These are phyloP conservation scores for Cnemophilus loriae DNA, from an alignment of 2,113 vertebrate species.

Conservation along the genomic window DNA sequence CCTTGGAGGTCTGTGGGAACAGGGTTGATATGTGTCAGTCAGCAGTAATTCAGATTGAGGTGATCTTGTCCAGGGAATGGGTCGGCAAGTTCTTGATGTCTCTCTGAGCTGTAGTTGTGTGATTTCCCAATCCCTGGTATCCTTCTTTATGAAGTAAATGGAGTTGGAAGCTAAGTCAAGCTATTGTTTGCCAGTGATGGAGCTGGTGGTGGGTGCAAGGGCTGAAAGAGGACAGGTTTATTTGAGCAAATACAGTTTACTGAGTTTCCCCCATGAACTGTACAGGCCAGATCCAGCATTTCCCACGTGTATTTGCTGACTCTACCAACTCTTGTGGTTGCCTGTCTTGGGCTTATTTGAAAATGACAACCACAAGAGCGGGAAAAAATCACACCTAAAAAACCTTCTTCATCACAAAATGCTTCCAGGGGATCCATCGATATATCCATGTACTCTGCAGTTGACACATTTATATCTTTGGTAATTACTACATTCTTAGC, in stretches of 20 bases:
- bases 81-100: rapidly evolving
- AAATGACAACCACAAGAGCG: not conserved
- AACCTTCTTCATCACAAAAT: not conserved
- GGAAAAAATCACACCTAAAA: not conserved
- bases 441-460: not conserved
- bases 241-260: not conserved
- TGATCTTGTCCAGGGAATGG: not conserved
- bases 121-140: not conserved
- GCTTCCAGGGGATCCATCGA: not conserved
- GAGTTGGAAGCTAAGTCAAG: not conserved
- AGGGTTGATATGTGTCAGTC: not conserved
- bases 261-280: not conserved
- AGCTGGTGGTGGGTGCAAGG: not conserved
- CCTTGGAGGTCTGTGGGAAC: not conserved
- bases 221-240: not conserved
- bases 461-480: not conserved
- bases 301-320: not conserved
- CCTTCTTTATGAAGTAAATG: not conserved
- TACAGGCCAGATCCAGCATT: not conserved
- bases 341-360: not conserved
- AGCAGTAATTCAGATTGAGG: not conserved
- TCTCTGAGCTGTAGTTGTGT: not conserved
- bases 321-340: not conserved
- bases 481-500: not conserved
- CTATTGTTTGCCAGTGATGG: not conserved